Conservation (phyloP, 2,888 invertebrate genomes). For the Ochlodes sylvanus region DNA sequence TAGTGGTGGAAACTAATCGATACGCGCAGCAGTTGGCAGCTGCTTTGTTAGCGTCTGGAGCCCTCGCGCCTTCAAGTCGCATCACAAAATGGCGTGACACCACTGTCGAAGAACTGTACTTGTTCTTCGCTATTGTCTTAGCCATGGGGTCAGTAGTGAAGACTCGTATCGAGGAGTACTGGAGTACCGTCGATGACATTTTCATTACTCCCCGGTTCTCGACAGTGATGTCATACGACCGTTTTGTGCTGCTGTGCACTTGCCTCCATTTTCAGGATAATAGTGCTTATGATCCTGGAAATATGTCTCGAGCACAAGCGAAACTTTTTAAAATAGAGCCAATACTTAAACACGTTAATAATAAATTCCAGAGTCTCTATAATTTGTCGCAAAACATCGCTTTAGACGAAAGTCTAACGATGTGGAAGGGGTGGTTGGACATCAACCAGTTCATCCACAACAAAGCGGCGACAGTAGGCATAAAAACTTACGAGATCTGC, state of each 20-base stretch:
- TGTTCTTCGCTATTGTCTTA: too few relatives aligned
- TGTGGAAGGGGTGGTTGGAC: slow-evolving; percentile 22
- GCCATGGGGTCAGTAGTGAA: too few relatives aligned
- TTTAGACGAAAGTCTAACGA: slow-evolving; percentile 46
- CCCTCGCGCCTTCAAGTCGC: too few relatives aligned
- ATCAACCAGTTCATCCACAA: slow-evolving; percentile 43
- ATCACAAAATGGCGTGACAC: slow-evolving; percentile 40
- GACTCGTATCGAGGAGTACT: too few relatives aligned
- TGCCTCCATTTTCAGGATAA: slow-evolving; percentile 44
- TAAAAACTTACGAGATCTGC: slow-evolving; percentile 45
- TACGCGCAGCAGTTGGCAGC: slow-evolving; percentile 40
- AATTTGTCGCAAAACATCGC: background rate
- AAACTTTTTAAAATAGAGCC: slow-evolving; percentile 41
- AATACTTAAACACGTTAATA: slow-evolving; percentile 39
- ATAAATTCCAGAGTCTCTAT: slow-evolving; percentile 37
- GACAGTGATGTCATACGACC: too few relatives aligned
- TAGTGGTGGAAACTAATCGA: slow-evolving; percentile 34
- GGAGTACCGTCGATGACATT: too few relatives aligned
- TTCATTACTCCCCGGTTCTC: too few relatives aligned
- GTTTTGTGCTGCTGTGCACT: background rate
- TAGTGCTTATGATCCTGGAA: too few relatives aligned
- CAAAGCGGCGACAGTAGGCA: slow-evolving; percentile 39
- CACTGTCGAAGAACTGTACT: slow-evolving; percentile 25
- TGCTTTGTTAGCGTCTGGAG: slow-evolving; percentile 14
- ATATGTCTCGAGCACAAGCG: too few relatives aligned